Evolutionary conservation across 2,888 invertebrate species (phyloP).

Genomic region (Melieria omissa): DNA sequence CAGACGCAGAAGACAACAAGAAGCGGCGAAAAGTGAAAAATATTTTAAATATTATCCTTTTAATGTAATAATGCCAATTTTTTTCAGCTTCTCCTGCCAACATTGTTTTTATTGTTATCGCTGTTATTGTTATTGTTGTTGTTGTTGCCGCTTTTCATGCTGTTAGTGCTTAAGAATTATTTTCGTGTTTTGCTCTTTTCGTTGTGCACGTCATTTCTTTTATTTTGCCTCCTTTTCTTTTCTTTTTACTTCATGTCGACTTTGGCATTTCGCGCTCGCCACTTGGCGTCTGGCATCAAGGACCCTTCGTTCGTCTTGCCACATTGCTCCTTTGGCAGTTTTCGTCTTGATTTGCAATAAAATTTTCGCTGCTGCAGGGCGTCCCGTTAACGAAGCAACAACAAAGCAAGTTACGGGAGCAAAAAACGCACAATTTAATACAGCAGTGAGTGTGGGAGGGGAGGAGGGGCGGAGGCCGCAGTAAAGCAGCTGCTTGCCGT

Average conservation of each 20-base stretch:
- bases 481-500: conserved; percentile 39
- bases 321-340: conserved; percentile 12
- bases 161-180: not conserved
- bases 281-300: not conserved
- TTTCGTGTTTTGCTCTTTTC: not conserved
- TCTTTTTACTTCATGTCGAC: conserved; percentile 15
- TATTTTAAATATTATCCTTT: conserved; percentile 44
- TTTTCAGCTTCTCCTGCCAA: conserved; percentile 1
- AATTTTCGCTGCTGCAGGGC: conserved; percentile 35
- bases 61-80: conserved; percentile 40
- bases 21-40: conserved; percentile 37
- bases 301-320: not conserved
- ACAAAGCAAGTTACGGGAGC: not conserved
- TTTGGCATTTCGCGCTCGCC: conserved; percentile 1
- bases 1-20: conserved; percentile 13
- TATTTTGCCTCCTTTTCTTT: conserved; percentile 11
- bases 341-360: conserved; percentile 39
- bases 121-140: not conserved
- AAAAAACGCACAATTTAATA: conserved; percentile 19
- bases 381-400: conserved; percentile 16
- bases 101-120: not conserved
- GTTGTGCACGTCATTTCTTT: not conserved
- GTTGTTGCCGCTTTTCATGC: not conserved
- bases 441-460: not conserved
- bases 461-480: not conserved